Evolutionary conservation across 2,888 invertebrate species (phyloP).

Genomic region (Odontocolon sp.): DNA sequence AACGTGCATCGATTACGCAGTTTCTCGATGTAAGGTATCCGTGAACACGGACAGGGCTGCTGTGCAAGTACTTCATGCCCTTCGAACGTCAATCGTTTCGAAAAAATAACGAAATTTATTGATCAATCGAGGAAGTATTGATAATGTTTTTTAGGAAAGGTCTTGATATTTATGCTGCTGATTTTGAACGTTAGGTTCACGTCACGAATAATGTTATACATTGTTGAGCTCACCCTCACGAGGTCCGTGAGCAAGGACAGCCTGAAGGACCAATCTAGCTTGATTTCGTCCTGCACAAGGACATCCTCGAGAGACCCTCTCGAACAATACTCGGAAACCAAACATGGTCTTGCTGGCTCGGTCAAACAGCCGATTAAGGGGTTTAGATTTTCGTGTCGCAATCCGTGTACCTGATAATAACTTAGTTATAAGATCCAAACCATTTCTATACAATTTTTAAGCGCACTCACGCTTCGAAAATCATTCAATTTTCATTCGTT

Average conservation of each 20-base stretch:
- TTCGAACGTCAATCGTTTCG: conserved; percentile 73
- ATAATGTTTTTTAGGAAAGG: background rate
- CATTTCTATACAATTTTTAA: no score
- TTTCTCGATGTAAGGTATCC: conserved; percentile 94
- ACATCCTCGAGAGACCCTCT: conserved; percentile 95
- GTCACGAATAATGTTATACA: background rate
- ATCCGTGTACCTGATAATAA: conserved; percentile 86
- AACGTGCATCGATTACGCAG: conserved; percentile 97
- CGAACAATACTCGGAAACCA: conserved; percentile 94
- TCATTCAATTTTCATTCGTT: no score
- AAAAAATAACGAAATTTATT: background rate
- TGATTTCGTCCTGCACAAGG: conserved; percentile 93
- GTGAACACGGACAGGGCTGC: conserved; percentile 91
- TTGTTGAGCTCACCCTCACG: conserved; percentile 85
- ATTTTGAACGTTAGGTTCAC: background rate
- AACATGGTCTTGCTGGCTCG: conserved; percentile 88
- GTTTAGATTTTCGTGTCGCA: conserved; percentile 95
- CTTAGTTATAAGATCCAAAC: no score
- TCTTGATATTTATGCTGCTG: background rate
- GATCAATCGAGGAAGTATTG: background rate
- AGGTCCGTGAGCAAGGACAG: conserved; percentile 95
- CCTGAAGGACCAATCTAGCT: conserved; percentile 97
- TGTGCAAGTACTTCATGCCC: conserved; percentile 96
- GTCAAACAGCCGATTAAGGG: conserved; percentile 93
- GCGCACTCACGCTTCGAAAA: no score